Conservation (phyloP, 2,888 invertebrate genomes). For the Enchytraeus crypticus region DNA sequence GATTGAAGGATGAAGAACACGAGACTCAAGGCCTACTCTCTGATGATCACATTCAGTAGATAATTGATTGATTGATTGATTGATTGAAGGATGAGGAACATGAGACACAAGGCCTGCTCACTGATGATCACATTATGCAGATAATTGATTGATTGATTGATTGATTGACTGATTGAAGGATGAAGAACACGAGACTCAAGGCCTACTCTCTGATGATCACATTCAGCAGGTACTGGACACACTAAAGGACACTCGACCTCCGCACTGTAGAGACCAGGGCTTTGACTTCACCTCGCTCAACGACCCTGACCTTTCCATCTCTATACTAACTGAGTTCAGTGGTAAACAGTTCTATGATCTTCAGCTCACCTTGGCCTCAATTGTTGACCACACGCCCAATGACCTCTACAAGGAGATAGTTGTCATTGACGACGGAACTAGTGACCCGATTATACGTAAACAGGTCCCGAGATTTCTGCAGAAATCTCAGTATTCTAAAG, state of each 20-base stretch:
- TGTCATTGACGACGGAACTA: conserved; percentile 27
- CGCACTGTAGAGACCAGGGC: conserved; percentile 12
- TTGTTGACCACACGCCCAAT: conserved; percentile 22
- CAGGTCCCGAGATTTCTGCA: conserved; percentile 19
- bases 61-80: too few species aligned
- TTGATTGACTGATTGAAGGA: too few species aligned
- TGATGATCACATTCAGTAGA: too few species aligned
- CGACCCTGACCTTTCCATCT: conserved; percentile 7
- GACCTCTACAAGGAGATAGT: conserved; percentile 24
- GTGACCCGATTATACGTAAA: background rate
- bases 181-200: too few species aligned
- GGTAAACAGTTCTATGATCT: conserved; percentile 23
- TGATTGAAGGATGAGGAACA: too few species aligned
- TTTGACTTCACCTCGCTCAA: conserved; percentile 12
- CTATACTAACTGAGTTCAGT: conserved; percentile 24
- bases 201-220: conserved; percentile 9
- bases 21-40: too few species aligned
- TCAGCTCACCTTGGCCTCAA: conserved; percentile 21
- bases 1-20: too few species aligned
- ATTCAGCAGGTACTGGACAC: conserved; percentile 16
- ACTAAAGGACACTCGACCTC: conserved; percentile 22
- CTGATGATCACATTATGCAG: too few species aligned
- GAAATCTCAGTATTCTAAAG: conserved; percentile 15
- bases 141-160: too few species aligned
- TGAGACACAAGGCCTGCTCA: too few species aligned